These are phyloP conservation scores for Galaxea fascicularis DNA, from an alignment of 92 coral and sea anemone genomes.

Conservation along the genomic window DNA sequence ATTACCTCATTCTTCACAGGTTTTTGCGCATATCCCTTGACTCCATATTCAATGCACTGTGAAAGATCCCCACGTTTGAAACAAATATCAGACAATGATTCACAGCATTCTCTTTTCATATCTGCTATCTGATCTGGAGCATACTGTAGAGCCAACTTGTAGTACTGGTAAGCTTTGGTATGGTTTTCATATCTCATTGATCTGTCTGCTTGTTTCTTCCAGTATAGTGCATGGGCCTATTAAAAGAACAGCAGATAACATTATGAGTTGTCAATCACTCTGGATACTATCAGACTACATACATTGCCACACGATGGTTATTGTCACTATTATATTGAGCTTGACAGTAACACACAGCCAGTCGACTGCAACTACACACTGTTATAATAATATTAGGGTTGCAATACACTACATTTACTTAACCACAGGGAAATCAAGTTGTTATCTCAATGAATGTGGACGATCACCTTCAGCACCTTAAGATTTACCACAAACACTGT, in stretches of 20 bases:
- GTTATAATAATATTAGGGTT: too few relatives aligned
- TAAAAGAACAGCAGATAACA: background rate
- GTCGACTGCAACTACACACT: too few relatives aligned
- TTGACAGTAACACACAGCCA: too few relatives aligned
- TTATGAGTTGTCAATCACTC: too few relatives aligned
- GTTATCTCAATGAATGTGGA: too few relatives aligned
- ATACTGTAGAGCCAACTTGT: slow-evolving; percentile 42
- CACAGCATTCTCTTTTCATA: slow-evolving; percentile 28
- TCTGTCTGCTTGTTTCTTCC: slow-evolving; percentile 41
- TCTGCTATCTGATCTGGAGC: slow-evolving; percentile 28
- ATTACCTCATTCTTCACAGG: slow-evolving; percentile 42
- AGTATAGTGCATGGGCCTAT: slow-evolving; percentile 53
- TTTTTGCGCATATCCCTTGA: slow-evolving; percentile 15
- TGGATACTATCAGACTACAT: too few relatives aligned
- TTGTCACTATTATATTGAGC: too few relatives aligned
- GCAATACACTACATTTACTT: too few relatives aligned
- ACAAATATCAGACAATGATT: slow-evolving; percentile 39
- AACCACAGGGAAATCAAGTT: too few relatives aligned
- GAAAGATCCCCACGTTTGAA: slow-evolving; percentile 34
- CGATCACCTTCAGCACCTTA: too few relatives aligned
- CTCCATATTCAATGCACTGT: slow-evolving; percentile 51
- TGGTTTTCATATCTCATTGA: background rate
- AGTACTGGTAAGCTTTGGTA: slow-evolving; percentile 11
- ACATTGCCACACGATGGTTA: too few relatives aligned
- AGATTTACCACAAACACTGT: too few relatives aligned